Base-by-base conservation (phyloP, 2,113 vertebrate species). In the Hipposideros armiger region DNA sequence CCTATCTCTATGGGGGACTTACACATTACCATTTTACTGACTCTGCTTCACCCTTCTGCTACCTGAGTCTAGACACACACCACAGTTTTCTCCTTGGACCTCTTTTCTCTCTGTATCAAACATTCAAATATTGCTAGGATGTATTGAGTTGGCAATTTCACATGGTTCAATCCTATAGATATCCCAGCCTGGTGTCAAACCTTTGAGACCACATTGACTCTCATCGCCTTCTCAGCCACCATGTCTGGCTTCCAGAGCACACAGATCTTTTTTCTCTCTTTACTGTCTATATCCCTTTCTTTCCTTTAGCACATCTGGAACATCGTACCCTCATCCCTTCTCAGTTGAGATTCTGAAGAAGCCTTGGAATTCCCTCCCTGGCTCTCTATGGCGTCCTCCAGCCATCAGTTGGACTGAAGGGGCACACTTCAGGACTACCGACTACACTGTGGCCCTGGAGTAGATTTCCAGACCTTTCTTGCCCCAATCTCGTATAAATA, bases 371-470 rank as follows among this genome's bases (percentile, higher is more conserved):
- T 92, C n/a, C 30, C n/a, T 22, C 50, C 15, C 28, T 26, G 11
- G 16, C 20, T 62, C 16, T 20, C 16, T 60, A 1, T 69, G 2
- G 20, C 69, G 73, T 91, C 62, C 62, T 80, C 16, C 4, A 67
- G 0, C 22, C 42, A 17, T 74, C 32, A 47, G 7, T 26, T 40
- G 0, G 36, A 40, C 20, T 42, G 67, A 56, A 80, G 66, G 17
- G 9, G 36, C 45, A 22, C n/a, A 14, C 24, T 80, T 66, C 62
- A 60, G 78, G 45, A 47, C 24, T 67, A 28, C 30, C 32, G 54
- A 82, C 7, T 40, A 3, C 13, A 7, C 20, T 4, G 0, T 7
- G 8, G 14, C 47, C 24, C 24, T 24, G 26, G 8, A 30, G 14
- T 66, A 24, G 42, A 42, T 80, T 72, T 89, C 42, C 62, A 54